Percentiles rank a stretch among this genome's conserved stretches.
Evolutionary conservation across 2,797 vertebrate species (phyloP).

Genomic region (Cottoperca gobio): DNA sequence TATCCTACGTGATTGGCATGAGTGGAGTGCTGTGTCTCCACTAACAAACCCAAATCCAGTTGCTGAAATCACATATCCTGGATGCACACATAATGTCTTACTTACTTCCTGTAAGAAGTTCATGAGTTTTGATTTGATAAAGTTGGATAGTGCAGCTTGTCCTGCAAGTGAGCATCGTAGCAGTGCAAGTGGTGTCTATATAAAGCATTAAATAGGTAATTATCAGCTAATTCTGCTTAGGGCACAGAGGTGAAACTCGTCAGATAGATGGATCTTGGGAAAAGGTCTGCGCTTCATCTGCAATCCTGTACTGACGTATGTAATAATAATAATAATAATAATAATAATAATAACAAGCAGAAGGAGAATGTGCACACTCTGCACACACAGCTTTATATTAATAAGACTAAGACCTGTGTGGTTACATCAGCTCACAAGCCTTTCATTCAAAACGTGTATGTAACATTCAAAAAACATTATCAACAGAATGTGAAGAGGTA

Average conservation of each 20-base stretch:
- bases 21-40: not conserved
- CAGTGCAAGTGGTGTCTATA: not conserved
- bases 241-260: not conserved
- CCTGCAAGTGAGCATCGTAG: not conserved
- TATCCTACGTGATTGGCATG: not conserved
- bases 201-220: not conserved
- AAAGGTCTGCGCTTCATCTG: not conserved
- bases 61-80: not conserved
- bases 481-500: too few species aligned
- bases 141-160: not conserved
- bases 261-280: not conserved
- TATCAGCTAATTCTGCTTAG: not conserved
- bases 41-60: not conserved
- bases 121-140: not conserved
- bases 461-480: too few species aligned
- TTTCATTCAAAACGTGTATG: not conserved
- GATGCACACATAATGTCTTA: not conserved
- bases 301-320: conserved; percentile 4
- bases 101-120: not conserved
- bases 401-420: not conserved
- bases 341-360: too few species aligned
- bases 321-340: too few species aligned
- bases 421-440: not conserved
- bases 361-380: not conserved
- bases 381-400: not conserved